These are phyloP conservation scores for Anhinga rufa DNA, from an alignment of 2,113 vertebrate species.

Conservation along the genomic window DNA sequence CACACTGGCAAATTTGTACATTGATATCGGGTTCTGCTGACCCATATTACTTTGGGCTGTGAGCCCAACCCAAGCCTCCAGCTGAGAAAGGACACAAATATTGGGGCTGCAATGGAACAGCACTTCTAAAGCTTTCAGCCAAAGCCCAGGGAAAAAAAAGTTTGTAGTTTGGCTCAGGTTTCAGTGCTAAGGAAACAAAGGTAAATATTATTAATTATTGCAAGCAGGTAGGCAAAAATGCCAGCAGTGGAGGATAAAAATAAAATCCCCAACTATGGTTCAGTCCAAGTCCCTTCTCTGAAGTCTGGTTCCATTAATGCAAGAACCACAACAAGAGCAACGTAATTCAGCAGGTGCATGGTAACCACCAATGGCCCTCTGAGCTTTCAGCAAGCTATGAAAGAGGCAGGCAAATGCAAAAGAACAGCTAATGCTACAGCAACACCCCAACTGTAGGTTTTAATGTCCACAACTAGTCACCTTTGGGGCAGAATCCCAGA, in stretches of 20 bases:
- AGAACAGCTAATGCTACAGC: background rate
- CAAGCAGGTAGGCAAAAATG: background rate
- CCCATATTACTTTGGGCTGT: background rate
- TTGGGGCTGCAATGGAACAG: background rate
- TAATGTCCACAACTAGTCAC: background rate
- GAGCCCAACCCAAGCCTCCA: background rate
- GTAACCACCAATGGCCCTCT: background rate
- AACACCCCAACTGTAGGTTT: background rate
- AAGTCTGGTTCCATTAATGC: background rate
- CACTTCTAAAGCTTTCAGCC: background rate
- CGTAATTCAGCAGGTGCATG: rapidly evolving
- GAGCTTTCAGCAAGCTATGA: background rate
- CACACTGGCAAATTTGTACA: background rate
- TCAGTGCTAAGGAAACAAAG: background rate
- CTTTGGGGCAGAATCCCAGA: background rate
- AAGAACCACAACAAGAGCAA: background rate
- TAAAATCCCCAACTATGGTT: background rate
- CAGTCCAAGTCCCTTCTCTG: background rate
- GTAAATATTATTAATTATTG: background rate
- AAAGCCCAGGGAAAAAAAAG: background rate
- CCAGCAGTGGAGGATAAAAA: background rate
- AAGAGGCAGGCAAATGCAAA: background rate
- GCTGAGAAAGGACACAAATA: background rate
- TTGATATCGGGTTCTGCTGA: background rate
- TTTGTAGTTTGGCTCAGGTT: background rate